Conservation (phyloP, 2,888 invertebrate genomes). For the Macrophya alboannulata region DNA sequence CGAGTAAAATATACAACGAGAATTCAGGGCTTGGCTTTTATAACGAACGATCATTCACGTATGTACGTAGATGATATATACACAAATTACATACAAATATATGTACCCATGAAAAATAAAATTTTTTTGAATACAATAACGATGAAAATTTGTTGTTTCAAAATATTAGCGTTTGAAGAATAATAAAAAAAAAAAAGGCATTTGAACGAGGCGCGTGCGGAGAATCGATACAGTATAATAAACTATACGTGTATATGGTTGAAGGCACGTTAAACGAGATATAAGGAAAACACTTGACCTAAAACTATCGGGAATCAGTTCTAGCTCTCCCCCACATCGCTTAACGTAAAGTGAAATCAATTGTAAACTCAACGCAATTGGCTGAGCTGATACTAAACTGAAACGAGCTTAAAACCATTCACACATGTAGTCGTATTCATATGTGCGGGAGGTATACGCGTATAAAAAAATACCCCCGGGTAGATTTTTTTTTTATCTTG, state of each 20-base stretch:
- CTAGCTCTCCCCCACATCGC: conserved; percentile 7
- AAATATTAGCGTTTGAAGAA: too few relatives aligned
- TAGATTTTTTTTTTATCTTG: background rate
- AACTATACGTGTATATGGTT: background rate
- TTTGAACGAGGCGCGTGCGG: background rate
- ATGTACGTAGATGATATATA: background rate
- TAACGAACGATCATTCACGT: background rate
- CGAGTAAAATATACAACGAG: background rate
- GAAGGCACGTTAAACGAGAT: conserved; percentile 27
- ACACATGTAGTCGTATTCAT: background rate
- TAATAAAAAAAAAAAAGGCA: background rate
- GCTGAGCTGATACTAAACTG: conserved; percentile 39
- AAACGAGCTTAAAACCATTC: conserved; percentile 16
- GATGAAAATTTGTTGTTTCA: too few relatives aligned
- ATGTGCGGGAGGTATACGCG: background rate
- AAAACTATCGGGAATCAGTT: conserved; percentile 48
- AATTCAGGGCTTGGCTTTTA: conserved; percentile 26
- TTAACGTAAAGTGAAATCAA: conserved; percentile 46
- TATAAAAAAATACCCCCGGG: background rate
- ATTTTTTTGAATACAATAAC: background rate
- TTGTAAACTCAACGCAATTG: conserved; percentile 43
- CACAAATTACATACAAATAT: background rate
- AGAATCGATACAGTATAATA: conserved; percentile 7
- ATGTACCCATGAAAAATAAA: background rate
- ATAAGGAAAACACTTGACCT: conserved; percentile 42